These are phyloP conservation scores for Antheraea pernyi DNA, from an alignment of 1,140 invertebrate species.

Conservation along the genomic window DNA sequence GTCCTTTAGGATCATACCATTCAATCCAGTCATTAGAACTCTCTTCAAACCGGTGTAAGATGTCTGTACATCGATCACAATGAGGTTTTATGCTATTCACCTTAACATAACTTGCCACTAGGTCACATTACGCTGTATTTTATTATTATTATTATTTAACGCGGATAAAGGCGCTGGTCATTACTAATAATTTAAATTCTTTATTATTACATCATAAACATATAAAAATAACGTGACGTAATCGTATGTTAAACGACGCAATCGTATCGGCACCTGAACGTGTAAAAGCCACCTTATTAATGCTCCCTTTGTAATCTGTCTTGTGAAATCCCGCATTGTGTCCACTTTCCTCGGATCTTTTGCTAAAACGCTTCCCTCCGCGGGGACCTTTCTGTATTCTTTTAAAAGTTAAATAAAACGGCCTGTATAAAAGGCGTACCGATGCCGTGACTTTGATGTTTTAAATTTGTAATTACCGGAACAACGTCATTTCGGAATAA, in stretches of 20 bases:
- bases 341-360: constrained; percentile 64
- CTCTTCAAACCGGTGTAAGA: too few species aligned
- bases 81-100: too few species aligned
- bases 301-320: constrained; percentile 72
- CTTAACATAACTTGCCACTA: too few species aligned
- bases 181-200: too few species aligned
- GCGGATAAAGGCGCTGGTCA: too few species aligned
- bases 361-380: constrained; percentile 32
- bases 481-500: background rate
- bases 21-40: too few species aligned
- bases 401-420: background rate
- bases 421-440: background rate
- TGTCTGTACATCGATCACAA: too few species aligned
- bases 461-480: constrained; percentile 3
- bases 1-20: too few species aligned
- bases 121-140: too few species aligned
- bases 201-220: too few species aligned
- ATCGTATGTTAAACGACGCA: background rate
- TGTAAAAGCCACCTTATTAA: constrained; percentile 66
- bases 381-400: background rate
- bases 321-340: constrained; percentile 70
- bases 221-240: too few species aligned
- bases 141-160: too few species aligned
- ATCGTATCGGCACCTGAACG: constrained; percentile 15
- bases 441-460: constrained; percentile 7